Evolutionary conservation across 2,113 vertebrate genomes (phyloP), one percentile per base, ranked within the genome.

Genomic region (Sorex araneus): DNA sequence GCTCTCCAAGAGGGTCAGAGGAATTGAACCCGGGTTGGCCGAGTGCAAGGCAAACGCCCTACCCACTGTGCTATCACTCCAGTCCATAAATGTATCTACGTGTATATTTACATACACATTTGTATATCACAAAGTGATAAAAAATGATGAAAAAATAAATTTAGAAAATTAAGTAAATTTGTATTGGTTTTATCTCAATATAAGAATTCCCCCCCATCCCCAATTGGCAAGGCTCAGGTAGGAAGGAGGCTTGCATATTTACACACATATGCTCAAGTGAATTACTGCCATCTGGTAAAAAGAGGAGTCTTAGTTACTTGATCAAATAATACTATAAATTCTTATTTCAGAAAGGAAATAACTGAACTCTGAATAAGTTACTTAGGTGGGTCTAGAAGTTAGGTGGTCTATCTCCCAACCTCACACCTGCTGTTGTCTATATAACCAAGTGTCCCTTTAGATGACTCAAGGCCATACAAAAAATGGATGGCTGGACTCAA

Each of bases 331-430:
- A 40, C 45, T 80, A 69, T 57, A 66, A 83, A 94, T 69, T 73
- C n/a, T 89, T 71, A 87, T 83, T 87, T 77, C 74, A 85, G 92
- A 76, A 67, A 78, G 0, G 4, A 67, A 36, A 11, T 21, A 77
- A 77, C 40, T 30, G 11, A 78, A 75, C 70, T 90, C 63, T 63
- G 30, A 50, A 30, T 2, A 54, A 73, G 63, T 82, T 82, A 92
- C 27, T 82, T 23, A 57, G 47, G 76, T 27, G 18, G 50, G 43
- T 76, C 36, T 50, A 66, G 10, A 86, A 71, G 0, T 34, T 34
- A 43, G 43, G 32, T 13, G 9, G 69, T 36, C 70, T 2, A 1
- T 4, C 40, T 47, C 40, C 19, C 27, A 76, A 66, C 36, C 36
- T 77, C 45, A 45, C 2, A 18, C 0, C 11, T 9, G 25, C 32